Evolutionary conservation across 2,113 vertebrate species (phyloP).

Genomic region (Rhinolophus ferrumequinum): DNA sequence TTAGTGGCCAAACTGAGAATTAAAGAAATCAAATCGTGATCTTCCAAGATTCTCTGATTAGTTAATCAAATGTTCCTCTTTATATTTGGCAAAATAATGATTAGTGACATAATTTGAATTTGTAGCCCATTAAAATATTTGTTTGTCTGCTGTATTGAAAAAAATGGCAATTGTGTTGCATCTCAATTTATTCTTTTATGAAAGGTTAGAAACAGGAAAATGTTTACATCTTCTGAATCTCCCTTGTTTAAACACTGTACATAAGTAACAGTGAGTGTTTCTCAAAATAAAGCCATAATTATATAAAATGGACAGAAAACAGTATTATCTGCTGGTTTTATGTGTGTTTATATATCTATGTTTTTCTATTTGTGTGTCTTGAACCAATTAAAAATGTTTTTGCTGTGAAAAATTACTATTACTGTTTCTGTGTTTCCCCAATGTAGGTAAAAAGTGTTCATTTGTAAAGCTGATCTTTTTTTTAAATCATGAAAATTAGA

Average conservation of each 20-base stretch:
- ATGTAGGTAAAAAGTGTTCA: not conserved
- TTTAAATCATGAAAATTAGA: slow-evolving; percentile 5
- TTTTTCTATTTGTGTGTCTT: not conserved
- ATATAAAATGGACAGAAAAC: slow-evolving; percentile 30
- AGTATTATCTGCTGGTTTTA: slow-evolving; percentile 14
- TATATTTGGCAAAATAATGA: slow-evolving; percentile 43
- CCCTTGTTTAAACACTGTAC: not conserved
- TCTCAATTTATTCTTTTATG: not conserved
- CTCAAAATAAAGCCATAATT: not conserved
- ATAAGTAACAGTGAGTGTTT: not conserved
- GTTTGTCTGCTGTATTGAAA: not conserved
- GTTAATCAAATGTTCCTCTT: slow-evolving; percentile 5
- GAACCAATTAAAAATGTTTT: not conserved
- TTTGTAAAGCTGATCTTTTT: slow-evolving; percentile 35
- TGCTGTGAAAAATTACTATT: not conserved
- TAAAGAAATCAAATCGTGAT: not conserved
- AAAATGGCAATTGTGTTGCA: not conserved
- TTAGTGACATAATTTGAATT: slow-evolving; percentile 2
- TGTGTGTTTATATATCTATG: not conserved
- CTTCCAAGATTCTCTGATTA: slow-evolving; percentile 27
- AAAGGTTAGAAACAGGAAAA: not conserved
- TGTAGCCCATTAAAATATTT: not conserved
- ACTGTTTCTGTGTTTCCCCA: not conserved
- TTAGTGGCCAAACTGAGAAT: slow-evolving; percentile 22
- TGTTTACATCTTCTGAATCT: not conserved